Conservation (phyloP, 2,797 vertebrate genomes). For the Labeo calbasu region DNA sequence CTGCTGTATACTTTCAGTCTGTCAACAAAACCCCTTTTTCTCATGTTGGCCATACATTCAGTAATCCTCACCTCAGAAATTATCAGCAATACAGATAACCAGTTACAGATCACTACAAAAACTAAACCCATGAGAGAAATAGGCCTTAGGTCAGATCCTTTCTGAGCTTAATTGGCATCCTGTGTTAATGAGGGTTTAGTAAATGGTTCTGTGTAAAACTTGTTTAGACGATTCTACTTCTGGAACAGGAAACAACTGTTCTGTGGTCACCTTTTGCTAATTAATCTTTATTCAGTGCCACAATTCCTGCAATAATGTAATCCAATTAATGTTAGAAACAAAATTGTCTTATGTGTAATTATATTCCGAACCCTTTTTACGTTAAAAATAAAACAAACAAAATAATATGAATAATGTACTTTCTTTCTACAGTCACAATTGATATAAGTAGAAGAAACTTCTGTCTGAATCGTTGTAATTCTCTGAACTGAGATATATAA, state of each 20-base stretch:
- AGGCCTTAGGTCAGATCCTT: background rate
- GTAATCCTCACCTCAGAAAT: background rate
- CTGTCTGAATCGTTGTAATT: background rate
- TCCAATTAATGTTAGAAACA: background rate
- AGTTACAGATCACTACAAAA: background rate
- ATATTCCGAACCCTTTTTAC: background rate
- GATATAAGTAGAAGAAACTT: background rate
- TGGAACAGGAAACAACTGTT: background rate
- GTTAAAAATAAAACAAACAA: background rate
- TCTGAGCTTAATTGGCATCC: background rate
- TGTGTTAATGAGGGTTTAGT: background rate
- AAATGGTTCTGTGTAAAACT: background rate
- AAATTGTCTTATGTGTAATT: background rate
- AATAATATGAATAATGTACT: background rate
- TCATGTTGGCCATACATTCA: background rate
- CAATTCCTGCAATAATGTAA: background rate
- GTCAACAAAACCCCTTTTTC: background rate
- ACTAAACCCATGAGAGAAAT: background rate
- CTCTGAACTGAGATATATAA: background rate
- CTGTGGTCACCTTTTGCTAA: background rate
- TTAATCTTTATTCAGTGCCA: background rate
- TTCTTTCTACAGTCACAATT: background rate
- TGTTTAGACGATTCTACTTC: background rate
- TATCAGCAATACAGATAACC: background rate
- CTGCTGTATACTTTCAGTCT: background rate